Conservation (phyloP, 2,113 vertebrate genomes). For the Sinocyclocheilus anophthalmus region DNA sequence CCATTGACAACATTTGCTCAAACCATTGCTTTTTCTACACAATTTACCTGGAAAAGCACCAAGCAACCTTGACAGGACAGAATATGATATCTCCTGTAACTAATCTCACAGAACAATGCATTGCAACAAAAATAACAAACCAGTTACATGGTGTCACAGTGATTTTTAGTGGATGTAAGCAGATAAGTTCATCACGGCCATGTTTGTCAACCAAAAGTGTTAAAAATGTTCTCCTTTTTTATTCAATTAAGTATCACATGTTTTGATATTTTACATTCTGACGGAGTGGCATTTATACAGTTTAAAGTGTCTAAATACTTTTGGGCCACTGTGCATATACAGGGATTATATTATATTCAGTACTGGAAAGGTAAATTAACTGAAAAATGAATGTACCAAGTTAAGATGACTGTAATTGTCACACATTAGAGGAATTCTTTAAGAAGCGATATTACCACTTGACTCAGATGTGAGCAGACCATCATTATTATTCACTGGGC, state of each 20-base stretch:
- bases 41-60: neutral
- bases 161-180: too few species aligned
- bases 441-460: neutral
- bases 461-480: neutral
- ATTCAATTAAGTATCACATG: too few species aligned
- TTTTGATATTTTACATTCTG: neutral
- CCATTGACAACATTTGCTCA: neutral
- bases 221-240: neutral
- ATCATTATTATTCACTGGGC: neutral
- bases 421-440: neutral
- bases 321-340: neutral
- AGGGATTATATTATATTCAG: neutral
- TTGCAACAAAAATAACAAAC: too few species aligned
- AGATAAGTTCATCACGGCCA: neutral
- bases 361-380: neutral
- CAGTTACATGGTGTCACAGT: too few species aligned
- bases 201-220: too few species aligned
- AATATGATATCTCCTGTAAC: neutral
- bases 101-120: neutral
- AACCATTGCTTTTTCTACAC: neutral
- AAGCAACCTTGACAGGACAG: neutral
- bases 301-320: neutral
- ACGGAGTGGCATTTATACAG: neutral
- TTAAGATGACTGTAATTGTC: conserved; percentile 10
- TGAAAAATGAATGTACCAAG: neutral